Evolutionary conservation across 2,888 invertebrate species (phyloP), one percentile per base, ranked within the genome.

Genomic region (Linnaemya vulpina): DNA sequence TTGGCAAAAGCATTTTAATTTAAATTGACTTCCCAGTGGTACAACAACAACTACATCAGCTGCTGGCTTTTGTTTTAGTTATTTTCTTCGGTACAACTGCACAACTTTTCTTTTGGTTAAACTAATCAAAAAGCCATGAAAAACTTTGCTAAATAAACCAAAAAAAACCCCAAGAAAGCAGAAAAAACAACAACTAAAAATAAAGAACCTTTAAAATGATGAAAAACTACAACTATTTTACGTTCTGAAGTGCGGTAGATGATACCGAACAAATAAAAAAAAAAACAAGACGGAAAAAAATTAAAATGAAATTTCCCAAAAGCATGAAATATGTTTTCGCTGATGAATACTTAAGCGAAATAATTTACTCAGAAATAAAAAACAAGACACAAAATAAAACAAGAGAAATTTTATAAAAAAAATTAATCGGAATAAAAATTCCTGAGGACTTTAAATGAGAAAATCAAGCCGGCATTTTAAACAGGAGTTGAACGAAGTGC

Each of bases 101-200:
- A 84, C 71, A 86, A 83, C 84, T 86, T 84, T 83, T 87, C 86
- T 65, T 84, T 80, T 70, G 75, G 79, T 86, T 83, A 88, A 89
- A 89, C 89, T 89, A 89, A 89, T 89, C 89, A 89, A 89, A 89
- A 89, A 90, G 88, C 89, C 86, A 89, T 89, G 87, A 87, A 89
- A 82, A 90, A 90, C 88, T 90, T 90, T 74, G 77, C 86, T 80
- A 78, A 85, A 74, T 82, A 81, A 82, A 76, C 51, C 75, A 73
- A 73, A 73, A 77, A 30, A 51, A 13, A 5, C 15, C 35, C 65
- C n/a, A 30, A 60, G 65, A n/a, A 30, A 60, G 1, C 17, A 55
- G 25, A 30, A 46, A 74, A 71, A 60, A 40, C 10, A 40, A 40
- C 40, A 40, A 11, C 40, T 60, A 22, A 43, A 67, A 68, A 74